Evolutionary conservation across 2,797 vertebrate genomes (phyloP), one percentile per base, ranked within the genome.

Genomic region (Podarcis siculus): DNA sequence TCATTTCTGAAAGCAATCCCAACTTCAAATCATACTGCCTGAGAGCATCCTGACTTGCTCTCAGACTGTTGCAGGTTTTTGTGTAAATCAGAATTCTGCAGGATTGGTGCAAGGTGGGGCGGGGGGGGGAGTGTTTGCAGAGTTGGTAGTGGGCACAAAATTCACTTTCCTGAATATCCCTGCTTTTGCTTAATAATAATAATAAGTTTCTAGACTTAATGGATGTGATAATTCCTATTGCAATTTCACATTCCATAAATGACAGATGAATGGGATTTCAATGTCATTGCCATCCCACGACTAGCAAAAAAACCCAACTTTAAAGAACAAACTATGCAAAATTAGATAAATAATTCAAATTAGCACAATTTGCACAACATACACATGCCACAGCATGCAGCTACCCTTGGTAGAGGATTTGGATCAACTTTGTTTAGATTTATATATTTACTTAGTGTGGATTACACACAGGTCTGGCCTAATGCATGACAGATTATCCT

Each of bases 11-110:
- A 12, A 58, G 85, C 82, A 89, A 0, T 25, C 9, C 3, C 21
- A n/a, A 17, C 27, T 77, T 88, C 69, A 58, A 83, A 85, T 87
- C 13, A 37, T 64, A 27, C 19, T 83, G 79, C 67, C 15, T 88
- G 9, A 69, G 19, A 87, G 89, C 4, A 3, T 30, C 27, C 61
- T 83, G 8, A 8, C 3, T 2, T 27, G 66, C 73, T 27, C 4
- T 67, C 67, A 7, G n/a, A 75, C 45, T 55, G 77, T 66, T 61
- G 2, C 77, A 55, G n/a, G 13, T 76, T 73, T 69, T 23, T 71
- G 66, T 32, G 3, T 72, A 19, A 27, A 30, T 9, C 37, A 73
- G 2, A 25, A 81, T 87, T 73, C 19, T 37, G 72, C 10, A 61
- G 35, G 3, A 72, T 8, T 58, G 30, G n/a, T 67, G n/a, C 35